Percentiles rank a stretch among this genome's conserved stretches.
Conservation (phyloP, 1,140 invertebrate genomes). For the Heliothis subflexa region DNA sequence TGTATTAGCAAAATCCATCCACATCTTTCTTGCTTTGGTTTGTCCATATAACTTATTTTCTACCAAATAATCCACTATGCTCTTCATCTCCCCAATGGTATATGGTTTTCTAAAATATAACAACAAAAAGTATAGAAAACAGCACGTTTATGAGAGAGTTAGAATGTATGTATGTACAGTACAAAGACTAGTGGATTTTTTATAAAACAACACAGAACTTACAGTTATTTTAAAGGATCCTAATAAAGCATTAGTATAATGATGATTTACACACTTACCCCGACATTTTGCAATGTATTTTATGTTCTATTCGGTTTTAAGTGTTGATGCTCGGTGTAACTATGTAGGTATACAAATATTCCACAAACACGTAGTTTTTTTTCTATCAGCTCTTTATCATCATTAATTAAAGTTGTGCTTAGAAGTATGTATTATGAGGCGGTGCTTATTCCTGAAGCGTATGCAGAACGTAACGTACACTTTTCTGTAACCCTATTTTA, state of each 20-base stretch:
- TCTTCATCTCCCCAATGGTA: slow-evolving; percentile 77
- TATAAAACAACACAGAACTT: too few species aligned
- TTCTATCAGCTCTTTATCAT: neutral
- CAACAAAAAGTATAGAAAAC: neutral
- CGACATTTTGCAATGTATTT: slow-evolving; percentile 71
- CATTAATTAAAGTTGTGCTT: neutral
- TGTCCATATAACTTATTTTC: slow-evolving; percentile 69
- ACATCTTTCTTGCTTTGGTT: slow-evolving; percentile 77
- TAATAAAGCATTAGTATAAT: neutral
- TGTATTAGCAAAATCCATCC: slow-evolving; percentile 74
- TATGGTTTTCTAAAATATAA: slow-evolving; percentile 73
- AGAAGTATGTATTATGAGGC: neutral
- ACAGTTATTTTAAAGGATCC: neutral
- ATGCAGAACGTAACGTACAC: neutral
- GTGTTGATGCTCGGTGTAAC: neutral
- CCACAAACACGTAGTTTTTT: neutral
- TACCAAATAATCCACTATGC: slow-evolving; percentile 75
- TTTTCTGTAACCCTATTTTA: too few species aligned
- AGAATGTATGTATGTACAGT: slow-evolving; percentile 3
- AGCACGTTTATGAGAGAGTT: neutral
- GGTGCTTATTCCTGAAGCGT: neutral
- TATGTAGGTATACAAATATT: slow-evolving; percentile 19
- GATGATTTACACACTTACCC: slow-evolving; percentile 58
- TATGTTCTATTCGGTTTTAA: neutral
- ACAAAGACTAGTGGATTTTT: neutral